Evolutionary conservation across 2,113 vertebrate species (phyloP).

Genomic region (Nipponia nippon): DNA sequence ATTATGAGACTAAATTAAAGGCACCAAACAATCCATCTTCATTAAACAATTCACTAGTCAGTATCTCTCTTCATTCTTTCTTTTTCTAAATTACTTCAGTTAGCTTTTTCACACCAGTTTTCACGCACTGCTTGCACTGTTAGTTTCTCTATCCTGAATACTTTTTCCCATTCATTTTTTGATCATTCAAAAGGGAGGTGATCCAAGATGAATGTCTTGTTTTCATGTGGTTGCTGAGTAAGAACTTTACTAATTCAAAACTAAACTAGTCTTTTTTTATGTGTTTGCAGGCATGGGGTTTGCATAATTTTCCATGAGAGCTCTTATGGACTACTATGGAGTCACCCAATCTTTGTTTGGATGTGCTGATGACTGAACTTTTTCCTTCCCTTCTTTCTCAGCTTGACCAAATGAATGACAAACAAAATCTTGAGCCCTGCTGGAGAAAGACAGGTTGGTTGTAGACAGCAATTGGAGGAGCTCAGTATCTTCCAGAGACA

Average conservation of each 20-base stretch:
- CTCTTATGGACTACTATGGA: background rate
- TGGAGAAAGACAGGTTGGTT: background rate
- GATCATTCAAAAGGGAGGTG: background rate
- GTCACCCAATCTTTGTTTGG: background rate
- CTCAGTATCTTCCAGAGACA: background rate
- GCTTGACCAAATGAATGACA: background rate
- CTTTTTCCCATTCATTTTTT: background rate
- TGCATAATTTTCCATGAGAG: background rate
- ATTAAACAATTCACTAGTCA: constrained; percentile 42
- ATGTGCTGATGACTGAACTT: background rate
- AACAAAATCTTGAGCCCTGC: background rate
- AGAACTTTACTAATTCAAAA: background rate
- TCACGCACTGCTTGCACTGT: background rate
- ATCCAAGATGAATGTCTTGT: background rate
- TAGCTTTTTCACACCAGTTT: background rate
- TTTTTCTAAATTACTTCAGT: background rate
- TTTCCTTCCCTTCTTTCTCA: background rate
- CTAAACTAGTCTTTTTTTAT: background rate
- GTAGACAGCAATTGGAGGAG: background rate
- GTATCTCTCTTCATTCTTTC: background rate
- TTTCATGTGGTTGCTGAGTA: background rate
- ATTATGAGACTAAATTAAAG: constrained; percentile 41
- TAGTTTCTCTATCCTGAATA: background rate
- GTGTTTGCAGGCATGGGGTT: background rate
- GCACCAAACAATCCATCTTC: constrained; percentile 40